Conservation (phyloP, 1,140 invertebrate species). For the Drosophila takahashii region DNA sequence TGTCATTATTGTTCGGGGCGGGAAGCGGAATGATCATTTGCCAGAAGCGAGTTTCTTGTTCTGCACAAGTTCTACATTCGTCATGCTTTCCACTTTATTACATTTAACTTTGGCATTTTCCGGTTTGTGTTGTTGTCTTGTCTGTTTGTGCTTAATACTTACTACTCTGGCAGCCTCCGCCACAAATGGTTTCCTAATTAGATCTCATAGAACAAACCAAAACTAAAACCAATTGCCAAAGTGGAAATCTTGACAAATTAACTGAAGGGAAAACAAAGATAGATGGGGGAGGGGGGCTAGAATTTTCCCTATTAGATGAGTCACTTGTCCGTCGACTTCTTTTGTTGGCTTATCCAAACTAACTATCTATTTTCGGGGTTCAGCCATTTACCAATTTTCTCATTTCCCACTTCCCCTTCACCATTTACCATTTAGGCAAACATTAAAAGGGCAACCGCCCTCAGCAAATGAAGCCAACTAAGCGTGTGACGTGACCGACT, state of each 20-base stretch:
- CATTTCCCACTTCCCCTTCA: slow-evolving; percentile 20
- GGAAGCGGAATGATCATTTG: slow-evolving; percentile 21
- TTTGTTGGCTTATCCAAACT: slow-evolving; percentile 53
- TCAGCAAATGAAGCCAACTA: slow-evolving; percentile 72
- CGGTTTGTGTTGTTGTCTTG: slow-evolving; percentile 36
- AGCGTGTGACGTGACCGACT: slow-evolving; percentile 67
- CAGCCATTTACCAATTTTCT: slow-evolving; percentile 14
- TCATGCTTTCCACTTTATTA: slow-evolving; percentile 74
- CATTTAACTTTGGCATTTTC: slow-evolving; percentile 48
- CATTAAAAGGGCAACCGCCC: slow-evolving; percentile 50
- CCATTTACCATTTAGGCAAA: slow-evolving; percentile 49
- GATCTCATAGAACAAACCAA: slow-evolving; percentile 29
- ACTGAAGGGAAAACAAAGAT: slow-evolving; percentile 2
- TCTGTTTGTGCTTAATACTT: slow-evolving; percentile 45
- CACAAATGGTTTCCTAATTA: slow-evolving; percentile 70
- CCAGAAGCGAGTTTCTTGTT: slow-evolving; percentile 34
- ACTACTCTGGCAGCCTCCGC: slow-evolving; percentile 37
- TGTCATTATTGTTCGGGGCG: slow-evolving; percentile 37
- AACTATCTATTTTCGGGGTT: slow-evolving; percentile 29
- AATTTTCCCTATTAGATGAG: slow-evolving; percentile 47
- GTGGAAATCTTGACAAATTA: slow-evolving; percentile 70
- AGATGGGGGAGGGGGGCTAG: background rate
- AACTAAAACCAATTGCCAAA: slow-evolving; percentile 26
- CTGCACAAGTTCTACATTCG: slow-evolving; percentile 55
- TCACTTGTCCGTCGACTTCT: slow-evolving; percentile 22